Percentiles rank a stretch among this genome's conserved stretches.
Evolutionary conservation across 2,888 invertebrate species (phyloP).

Genomic region (Drosophila pegasa): DNA sequence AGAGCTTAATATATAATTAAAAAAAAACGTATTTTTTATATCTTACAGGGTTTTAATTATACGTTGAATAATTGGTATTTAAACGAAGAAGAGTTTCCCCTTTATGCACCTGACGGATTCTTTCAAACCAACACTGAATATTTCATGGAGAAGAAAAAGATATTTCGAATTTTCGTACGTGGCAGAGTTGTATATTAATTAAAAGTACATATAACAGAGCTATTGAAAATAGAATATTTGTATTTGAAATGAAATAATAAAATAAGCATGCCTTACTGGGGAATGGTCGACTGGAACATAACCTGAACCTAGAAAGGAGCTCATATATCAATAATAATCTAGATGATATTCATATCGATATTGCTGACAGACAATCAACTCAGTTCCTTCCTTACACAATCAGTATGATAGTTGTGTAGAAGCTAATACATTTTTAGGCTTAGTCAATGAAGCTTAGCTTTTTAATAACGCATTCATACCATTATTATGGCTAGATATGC

Average conservation of each 20-base stretch:
- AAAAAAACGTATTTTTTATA: background rate
- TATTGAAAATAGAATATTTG: background rate
- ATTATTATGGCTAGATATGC: background rate
- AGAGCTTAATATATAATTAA: background rate
- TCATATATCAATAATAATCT: background rate
- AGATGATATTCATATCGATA: no score
- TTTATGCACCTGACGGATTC: slow-evolving; percentile 36
- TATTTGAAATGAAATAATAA: background rate
- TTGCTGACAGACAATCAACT: no score
- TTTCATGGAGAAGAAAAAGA: slow-evolving; percentile 9
- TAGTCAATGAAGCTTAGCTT: background rate
- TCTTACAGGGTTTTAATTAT: slow-evolving; percentile 42
- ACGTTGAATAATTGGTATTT: slow-evolving; percentile 45
- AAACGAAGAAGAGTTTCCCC: slow-evolving; percentile 48
- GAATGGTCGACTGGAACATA: background rate
- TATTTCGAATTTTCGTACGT: slow-evolving; percentile 17
- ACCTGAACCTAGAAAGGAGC: no score
- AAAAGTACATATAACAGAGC: background rate
- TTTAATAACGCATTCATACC: background rate
- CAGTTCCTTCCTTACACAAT: no score
- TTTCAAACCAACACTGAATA: slow-evolving; percentile 44
- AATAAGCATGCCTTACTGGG: background rate
- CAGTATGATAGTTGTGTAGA: background rate
- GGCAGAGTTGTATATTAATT: slow-evolving; percentile 25
- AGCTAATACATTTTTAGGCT: background rate